A percentile compares a stretch with the other conserved stretches of the same genome.
Conservation (phyloP, 2,797 vertebrate species). For the Enteromius treurensis region DNA sequence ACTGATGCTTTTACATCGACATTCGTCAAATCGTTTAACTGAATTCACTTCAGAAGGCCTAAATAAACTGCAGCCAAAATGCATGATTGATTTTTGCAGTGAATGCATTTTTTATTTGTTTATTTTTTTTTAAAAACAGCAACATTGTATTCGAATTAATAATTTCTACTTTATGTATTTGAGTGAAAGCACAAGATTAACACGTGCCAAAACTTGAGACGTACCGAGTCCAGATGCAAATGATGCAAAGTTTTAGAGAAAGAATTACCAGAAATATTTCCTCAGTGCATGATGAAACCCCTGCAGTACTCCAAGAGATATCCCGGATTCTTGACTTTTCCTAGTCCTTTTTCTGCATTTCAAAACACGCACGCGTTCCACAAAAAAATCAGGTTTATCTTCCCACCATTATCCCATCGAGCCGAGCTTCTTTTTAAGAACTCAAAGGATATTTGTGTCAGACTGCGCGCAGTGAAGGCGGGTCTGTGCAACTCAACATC, state of each 20-base stretch:
- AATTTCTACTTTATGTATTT: background rate
- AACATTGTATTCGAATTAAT: background rate
- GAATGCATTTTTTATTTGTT: no score
- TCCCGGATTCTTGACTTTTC: background rate
- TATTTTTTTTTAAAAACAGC: background rate
- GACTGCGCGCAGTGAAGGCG: slow-evolving; percentile 70
- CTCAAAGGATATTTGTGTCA: slow-evolving; percentile 64
- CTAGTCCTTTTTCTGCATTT: background rate
- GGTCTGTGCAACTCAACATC: slow-evolving; percentile 79
- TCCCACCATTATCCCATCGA: slow-evolving; percentile 19
- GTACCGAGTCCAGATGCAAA: slow-evolving; percentile 4
- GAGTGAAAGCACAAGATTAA: background rate
- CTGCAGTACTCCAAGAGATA: background rate
- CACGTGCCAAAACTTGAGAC: background rate
- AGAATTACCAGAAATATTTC: slow-evolving; percentile 22
- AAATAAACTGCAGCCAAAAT: background rate
- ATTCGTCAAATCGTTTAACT: slow-evolving; percentile 56
- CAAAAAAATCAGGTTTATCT: background rate
- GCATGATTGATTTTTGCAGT: background rate
- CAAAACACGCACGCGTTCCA: background rate
- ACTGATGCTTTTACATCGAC: slow-evolving; percentile 76
- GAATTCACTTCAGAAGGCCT: slow-evolving; percentile 22
- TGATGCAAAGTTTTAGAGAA: slow-evolving; percentile 16
- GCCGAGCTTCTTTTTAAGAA: slow-evolving; percentile 41
- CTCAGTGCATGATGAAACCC: background rate